Evolutionary conservation across 2,113 vertebrate species (phyloP).

Genomic region (Phyllostomus hastatus): DNA sequence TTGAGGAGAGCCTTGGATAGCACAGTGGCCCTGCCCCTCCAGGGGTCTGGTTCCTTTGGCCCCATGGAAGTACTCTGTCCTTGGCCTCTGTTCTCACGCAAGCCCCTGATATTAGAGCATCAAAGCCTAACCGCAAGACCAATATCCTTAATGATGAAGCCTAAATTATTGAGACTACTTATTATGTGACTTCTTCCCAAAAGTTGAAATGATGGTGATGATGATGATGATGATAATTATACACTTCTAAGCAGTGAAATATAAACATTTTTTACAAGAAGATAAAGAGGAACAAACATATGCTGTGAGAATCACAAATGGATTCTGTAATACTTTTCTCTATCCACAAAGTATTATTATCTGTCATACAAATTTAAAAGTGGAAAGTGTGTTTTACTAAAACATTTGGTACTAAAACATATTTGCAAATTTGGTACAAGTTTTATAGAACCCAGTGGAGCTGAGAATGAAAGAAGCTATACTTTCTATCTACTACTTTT

Average conservation of each 20-base stretch:
- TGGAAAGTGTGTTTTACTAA: not conserved
- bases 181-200: not conserved
- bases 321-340: not conserved
- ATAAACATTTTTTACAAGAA: not conserved
- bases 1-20: not conserved
- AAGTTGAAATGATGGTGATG: not conserved
- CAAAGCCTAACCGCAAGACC: not conserved
- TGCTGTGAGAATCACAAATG: not conserved
- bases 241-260: not conserved
- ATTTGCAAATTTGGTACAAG: not conserved
- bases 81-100: not conserved
- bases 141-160: not conserved
- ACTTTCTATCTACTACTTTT: not conserved
- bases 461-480: not conserved
- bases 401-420: not conserved
- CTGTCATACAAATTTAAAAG: not conserved
- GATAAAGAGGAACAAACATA: not conserved
- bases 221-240: not conserved
- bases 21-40: too few relatives aligned
- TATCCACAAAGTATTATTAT: not conserved
- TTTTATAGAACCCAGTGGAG: not conserved
- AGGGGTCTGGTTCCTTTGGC: not conserved
- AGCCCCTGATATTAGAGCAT: not conserved
- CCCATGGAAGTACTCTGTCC: accelerated
- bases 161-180: not conserved